Base-by-base conservation (phyloP, 2,113 vertebrate genomes). In the Thalassarche chlororhynchos region DNA sequence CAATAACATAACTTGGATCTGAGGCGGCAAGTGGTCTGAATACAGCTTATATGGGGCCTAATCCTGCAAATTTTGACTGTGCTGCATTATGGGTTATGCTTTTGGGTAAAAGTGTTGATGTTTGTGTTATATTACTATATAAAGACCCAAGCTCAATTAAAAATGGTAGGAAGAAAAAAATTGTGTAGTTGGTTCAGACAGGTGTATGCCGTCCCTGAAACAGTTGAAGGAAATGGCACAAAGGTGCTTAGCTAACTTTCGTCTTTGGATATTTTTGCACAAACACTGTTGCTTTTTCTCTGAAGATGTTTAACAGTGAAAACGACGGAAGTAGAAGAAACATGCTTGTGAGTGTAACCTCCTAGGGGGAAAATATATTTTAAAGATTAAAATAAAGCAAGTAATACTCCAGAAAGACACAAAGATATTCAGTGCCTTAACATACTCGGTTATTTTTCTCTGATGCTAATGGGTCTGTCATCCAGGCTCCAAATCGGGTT, bases 401-500 rank as follows among this genome's bases (percentile, higher is more conserved):
- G 51, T 60, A 57, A 92, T 96, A 80, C 40, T 77, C 40, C 40
- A 94, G 89, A 60, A 40, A 60, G n/a, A 93, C 65, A 57, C 28
- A 84, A 92, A 90, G 85, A 60, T 6, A 62, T 58, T 76, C 61
- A 61, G 47, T 57, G 87, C 69, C 93, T 82, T 44, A 93, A 99
- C 99, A 92, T 98, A 99, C 99, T 98, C 99, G 97, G 96, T 99
- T 99, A 91, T 99, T 99, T 98, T 99, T 99, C 90, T 99, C 98
- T 34, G 99, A 98, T 84, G 99, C 99, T 84, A 99, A 95, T 36
- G 99, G 99, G 94, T 99, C 99, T 40, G 99, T 99, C 99, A 99
- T 99, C 99, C 99, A 99, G 95, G 99, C 99, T 64, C 99, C 99
- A 97, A 99, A 99, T 72, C 99, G 98, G 36, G 99, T 99, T 98